These are phyloP conservation scores for Strix aluco DNA, from an alignment of 2,113 vertebrate species.

Conservation along the genomic window DNA sequence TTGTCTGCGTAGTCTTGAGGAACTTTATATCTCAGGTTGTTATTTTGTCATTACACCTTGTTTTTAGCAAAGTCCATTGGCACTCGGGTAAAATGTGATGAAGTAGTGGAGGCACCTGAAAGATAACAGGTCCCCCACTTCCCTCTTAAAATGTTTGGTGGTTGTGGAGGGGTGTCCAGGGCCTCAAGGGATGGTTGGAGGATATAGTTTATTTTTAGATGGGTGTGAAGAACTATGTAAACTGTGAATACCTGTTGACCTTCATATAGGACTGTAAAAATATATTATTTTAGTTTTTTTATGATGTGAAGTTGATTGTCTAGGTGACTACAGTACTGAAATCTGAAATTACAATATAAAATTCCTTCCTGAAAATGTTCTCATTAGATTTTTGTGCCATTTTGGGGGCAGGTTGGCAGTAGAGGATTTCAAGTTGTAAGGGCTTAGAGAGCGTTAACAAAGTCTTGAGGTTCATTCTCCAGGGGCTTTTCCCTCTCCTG, in stretches of 20 bases:
- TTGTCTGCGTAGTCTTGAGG: neutral
- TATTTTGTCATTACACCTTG: neutral
- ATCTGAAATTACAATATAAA: neutral
- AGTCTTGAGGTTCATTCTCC: neutral
- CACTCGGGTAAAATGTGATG: neutral
- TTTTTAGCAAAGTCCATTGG: neutral
- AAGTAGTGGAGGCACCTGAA: neutral
- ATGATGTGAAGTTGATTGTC: neutral
- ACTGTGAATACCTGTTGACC: neutral
- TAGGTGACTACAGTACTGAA: neutral
- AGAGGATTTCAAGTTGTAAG: neutral
- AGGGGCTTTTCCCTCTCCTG: neutral
- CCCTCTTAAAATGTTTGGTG: neutral
- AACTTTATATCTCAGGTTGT: neutral
- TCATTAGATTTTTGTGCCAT: neutral
- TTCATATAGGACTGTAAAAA: neutral
- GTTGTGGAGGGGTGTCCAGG: neutral
- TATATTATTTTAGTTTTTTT: neutral
- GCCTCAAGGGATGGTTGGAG: neutral
- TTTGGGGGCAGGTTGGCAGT: neutral
- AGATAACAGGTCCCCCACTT: neutral
- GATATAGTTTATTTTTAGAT: neutral
- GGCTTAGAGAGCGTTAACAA: neutral
- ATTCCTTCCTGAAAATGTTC: neutral
- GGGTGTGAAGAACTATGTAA: neutral